Evolutionary conservation across 2,797 vertebrate genomes (phyloP).

Genomic region (Agapornis canus): DNA sequence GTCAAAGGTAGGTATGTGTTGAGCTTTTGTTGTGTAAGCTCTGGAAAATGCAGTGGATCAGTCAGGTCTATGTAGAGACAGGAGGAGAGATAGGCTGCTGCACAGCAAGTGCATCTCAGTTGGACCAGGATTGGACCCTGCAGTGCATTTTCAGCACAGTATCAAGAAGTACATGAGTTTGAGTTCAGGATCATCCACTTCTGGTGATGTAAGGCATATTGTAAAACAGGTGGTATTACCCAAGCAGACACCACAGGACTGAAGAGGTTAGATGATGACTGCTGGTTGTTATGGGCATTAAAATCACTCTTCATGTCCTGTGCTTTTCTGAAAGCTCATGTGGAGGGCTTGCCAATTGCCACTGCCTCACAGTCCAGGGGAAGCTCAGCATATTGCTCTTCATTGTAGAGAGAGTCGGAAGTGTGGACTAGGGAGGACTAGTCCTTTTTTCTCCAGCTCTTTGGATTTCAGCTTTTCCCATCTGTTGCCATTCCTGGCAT

Average conservation of each 20-base stretch:
- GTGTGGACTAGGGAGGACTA: not conserved
- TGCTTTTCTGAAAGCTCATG: not conserved
- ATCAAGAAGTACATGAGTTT: not conserved
- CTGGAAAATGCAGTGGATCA: not conserved
- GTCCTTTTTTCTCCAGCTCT: not conserved
- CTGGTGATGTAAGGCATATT: not conserved
- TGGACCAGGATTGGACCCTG: not conserved
- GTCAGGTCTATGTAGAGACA: not conserved
- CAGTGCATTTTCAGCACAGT: not conserved
- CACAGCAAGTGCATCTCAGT: not conserved
- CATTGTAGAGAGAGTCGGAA: not conserved
- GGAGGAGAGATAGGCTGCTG: not conserved
- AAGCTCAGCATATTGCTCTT: not conserved
- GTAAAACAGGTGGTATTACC: not conserved
- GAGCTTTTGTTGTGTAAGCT: not conserved
- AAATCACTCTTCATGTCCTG: not conserved
- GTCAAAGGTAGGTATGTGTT: not conserved
- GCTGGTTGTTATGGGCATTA: not conserved
- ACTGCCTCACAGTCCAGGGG: not conserved
- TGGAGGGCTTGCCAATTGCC: not conserved
- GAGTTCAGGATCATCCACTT: not conserved
- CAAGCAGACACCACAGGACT: not conserved
- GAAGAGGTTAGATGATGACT: not conserved
- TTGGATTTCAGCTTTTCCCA: not conserved
- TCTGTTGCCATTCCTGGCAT: not conserved